These are phyloP conservation scores for Etheostoma perlongum DNA, from an alignment of 2,797 vertebrate genomes.

Conservation along the genomic window DNA sequence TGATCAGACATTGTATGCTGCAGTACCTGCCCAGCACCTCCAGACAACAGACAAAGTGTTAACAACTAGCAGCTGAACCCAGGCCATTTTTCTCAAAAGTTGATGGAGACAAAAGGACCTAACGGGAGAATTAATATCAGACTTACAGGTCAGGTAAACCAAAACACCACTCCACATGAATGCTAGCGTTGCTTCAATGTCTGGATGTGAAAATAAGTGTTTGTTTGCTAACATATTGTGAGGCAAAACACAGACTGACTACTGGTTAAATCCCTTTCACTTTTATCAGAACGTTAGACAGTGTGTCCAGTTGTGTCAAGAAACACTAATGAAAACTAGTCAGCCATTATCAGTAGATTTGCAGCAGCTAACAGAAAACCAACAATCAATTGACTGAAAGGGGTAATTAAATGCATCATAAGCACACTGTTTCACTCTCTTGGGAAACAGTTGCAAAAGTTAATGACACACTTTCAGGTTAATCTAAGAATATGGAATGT, in stretches of 20 bases:
- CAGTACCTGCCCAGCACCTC: conserved; percentile 4
- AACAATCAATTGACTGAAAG: conserved; percentile 13
- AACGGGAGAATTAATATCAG: background rate
- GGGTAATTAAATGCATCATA: conserved; percentile 36
- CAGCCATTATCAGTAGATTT: conserved; percentile 13
- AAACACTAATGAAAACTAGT: conserved; percentile 19
- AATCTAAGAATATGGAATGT: background rate
- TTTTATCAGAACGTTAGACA: background rate
- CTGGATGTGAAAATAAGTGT: conserved; percentile 23
- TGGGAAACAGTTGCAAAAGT: conserved; percentile 30
- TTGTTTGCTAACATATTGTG: background rate
- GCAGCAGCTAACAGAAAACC: conserved; percentile 12
- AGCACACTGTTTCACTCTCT: conserved; percentile 27
- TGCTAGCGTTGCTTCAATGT: conserved; percentile 1
- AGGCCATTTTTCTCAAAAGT: background rate
- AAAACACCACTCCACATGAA: background rate
- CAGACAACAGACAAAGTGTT: conserved; percentile 4
- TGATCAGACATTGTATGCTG: conserved; percentile 17
- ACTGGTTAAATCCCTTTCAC: conserved; percentile 6
- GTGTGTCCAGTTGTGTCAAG: background rate
- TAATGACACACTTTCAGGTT: conserved; percentile 20
- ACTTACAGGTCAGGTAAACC: conserved; percentile 2
- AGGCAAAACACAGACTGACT: background rate
- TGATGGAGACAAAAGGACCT: conserved; percentile 12
- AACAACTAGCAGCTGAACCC: conserved; percentile 3